Conservation (phyloP, 2,888 invertebrate species). For the Pandemis cinnamomeana region DNA sequence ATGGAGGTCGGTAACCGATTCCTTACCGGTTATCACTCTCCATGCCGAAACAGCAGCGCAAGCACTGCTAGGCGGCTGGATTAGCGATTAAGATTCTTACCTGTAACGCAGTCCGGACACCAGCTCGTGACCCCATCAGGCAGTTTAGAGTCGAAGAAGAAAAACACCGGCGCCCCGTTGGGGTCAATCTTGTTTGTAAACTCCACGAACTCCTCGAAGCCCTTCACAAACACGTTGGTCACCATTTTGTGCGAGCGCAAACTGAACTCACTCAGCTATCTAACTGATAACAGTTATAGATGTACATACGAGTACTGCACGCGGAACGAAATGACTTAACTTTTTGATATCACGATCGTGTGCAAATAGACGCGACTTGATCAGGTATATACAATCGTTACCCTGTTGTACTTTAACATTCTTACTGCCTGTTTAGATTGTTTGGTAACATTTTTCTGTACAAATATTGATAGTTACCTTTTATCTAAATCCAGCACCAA, state of each 20-base stretch:
- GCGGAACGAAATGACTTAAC: neutral
- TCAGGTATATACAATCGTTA: neutral
- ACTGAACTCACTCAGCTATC: conserved; percentile 6
- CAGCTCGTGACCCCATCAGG: conserved; percentile 87
- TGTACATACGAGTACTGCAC: neutral
- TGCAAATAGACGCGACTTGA: conserved; percentile 6
- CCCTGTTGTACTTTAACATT: too few species aligned
- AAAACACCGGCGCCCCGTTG: conserved; percentile 51
- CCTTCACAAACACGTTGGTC: conserved; percentile 48
- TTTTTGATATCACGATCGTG: neutral
- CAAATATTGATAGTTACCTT: too few species aligned
- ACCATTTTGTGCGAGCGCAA: conserved; percentile 19
- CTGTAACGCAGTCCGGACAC: conserved; percentile 89
- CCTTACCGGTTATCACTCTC: too few species aligned
- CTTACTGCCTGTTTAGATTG: too few species aligned
- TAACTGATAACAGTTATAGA: neutral
- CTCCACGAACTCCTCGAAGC: conserved; percentile 80
- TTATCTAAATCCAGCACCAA: too few species aligned
- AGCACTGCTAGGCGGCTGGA: too few species aligned
- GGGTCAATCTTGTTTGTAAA: conserved; percentile 25
- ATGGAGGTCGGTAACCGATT: too few species aligned
- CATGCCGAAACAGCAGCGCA: too few species aligned
- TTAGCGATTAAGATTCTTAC: conserved; percentile 6
- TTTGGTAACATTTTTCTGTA: too few species aligned
- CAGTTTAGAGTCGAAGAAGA: conserved; percentile 85